A percentile compares a stretch with the other conserved stretches of the same genome.
Evolutionary conservation across 2,113 vertebrate genomes (phyloP).

Genomic region (Pteronura brasiliensis): DNA sequence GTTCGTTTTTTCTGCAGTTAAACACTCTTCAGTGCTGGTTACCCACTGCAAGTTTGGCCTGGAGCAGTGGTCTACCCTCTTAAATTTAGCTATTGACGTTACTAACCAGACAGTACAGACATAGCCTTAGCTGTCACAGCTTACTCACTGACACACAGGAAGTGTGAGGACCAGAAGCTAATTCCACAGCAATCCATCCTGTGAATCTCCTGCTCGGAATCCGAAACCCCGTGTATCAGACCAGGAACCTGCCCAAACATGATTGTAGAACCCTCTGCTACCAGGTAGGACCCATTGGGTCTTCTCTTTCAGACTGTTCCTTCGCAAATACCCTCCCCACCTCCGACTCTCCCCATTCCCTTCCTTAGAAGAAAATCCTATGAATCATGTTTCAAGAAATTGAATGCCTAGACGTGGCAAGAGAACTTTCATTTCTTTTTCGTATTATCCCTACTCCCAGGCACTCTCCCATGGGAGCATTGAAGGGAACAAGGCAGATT

Average conservation of each 20-base stretch:
- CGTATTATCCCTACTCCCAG: slow-evolving; percentile 64
- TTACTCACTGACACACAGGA: slow-evolving; percentile 77
- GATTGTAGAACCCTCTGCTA: slow-evolving; percentile 63
- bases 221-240: slow-evolving; percentile 57
- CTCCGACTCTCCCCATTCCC: neutral
- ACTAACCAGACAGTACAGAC: slow-evolving; percentile 68
- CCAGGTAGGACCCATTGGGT: slow-evolving; percentile 83
- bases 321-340: neutral
- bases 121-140: slow-evolving; percentile 74
- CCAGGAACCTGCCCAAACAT: slow-evolving; percentile 61
- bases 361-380: slow-evolving; percentile 71
- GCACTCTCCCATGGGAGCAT: neutral
- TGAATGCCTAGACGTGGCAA: slow-evolving; percentile 79
- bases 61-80: slow-evolving; percentile 58
- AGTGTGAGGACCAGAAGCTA: slow-evolving; percentile 79
- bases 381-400: slow-evolving; percentile 82
- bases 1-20: slow-evolving; percentile 57
- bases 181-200: slow-evolving; percentile 72
- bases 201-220: slow-evolving; percentile 73
- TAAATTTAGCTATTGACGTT: slow-evolving; percentile 71
- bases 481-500: neutral
- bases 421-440: slow-evolving; percentile 83
- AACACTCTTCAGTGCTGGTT: slow-evolving; percentile 69
- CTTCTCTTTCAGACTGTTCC: slow-evolving; percentile 65
- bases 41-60: slow-evolving; percentile 62